Percentiles rank a stretch among this genome's conserved stretches.
phyloP scores from a whole-genome alignment of 30 jellyfish, hydroid and myxozoan genomes.

The Hydractinia symbiolongicarpus region DNA sequence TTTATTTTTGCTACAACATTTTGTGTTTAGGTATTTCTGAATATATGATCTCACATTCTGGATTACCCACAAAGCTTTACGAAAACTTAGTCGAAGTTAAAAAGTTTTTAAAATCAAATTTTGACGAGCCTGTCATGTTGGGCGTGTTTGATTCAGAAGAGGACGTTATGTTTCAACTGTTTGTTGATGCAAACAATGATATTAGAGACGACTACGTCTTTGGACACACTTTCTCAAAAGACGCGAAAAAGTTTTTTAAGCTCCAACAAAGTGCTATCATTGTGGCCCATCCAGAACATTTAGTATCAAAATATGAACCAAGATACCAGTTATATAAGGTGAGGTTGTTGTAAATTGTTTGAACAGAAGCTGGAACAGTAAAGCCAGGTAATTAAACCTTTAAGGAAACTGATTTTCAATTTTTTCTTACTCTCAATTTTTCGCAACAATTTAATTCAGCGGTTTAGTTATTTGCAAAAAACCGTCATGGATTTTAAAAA shows the following conservation, averaged over 20 bases:
- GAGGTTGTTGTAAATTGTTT: constrained; percentile 6
- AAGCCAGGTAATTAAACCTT: background rate
- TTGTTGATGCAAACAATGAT: constrained; percentile 80
- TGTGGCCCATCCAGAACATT: constrained; percentile 74
- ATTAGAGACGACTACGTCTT: constrained; percentile 73
- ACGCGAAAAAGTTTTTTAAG: constrained; percentile 45
- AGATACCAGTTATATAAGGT: constrained; percentile 44
- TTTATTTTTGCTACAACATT: background rate
- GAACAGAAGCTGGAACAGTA: background rate
- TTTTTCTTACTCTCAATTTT: background rate
- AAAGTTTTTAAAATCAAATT: constrained; percentile 47
- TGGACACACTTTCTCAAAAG: constrained; percentile 92
- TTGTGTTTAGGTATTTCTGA: constrained; percentile 56
- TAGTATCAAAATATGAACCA: constrained; percentile 80
- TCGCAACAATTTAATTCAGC: background rate
- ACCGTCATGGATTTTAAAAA: no score
- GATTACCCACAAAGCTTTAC: constrained; percentile 69
- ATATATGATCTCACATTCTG: constrained; percentile 85
- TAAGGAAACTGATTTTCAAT: background rate
- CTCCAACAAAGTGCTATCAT: constrained; percentile 67
- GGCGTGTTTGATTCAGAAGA: constrained; percentile 78
- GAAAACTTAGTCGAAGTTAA: constrained; percentile 65
- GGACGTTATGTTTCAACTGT: constrained; percentile 67
- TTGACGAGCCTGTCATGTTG: constrained; percentile 75
- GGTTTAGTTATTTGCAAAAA: no score